phyloP scores from a whole-genome alignment of 2,113 vertebrate genomes.

The Anoura caudifer region DNA sequence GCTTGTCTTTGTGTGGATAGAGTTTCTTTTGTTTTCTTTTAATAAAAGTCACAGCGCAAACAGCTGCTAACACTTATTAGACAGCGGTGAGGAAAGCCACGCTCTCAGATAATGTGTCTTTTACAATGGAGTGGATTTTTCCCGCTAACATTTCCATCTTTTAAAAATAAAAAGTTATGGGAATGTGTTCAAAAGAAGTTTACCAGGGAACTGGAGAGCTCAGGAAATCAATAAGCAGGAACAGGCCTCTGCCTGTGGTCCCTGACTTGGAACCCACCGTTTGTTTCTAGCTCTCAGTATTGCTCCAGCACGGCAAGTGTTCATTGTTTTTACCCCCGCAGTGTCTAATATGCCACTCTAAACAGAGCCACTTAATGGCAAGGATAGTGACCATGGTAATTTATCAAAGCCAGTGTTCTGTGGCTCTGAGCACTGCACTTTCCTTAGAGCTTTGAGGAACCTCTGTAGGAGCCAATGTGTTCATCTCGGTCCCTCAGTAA shows the following conservation, averaged over 20 bases:
- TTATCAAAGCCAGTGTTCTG: not conserved
- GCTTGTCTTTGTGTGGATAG: conserved; percentile 75
- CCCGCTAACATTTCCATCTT: conserved; percentile 47
- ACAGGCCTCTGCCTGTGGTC: conserved; percentile 46
- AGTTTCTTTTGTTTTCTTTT: conserved; percentile 30
- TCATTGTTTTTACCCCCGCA: not conserved
- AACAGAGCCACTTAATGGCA: not conserved
- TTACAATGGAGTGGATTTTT: conserved; percentile 54
- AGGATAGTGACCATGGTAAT: not conserved
- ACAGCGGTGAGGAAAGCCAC: conserved; percentile 64
- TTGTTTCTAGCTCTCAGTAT: not conserved
- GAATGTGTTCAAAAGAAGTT: conserved; percentile 65
- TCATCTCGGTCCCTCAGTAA: not conserved
- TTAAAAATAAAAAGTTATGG: conserved; percentile 33
- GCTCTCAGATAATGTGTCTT: conserved; percentile 66
- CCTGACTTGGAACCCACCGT: conserved; percentile 53
- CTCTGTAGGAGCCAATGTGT: not conserved
- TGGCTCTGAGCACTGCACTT: not conserved
- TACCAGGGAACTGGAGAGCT: conserved; percentile 54
- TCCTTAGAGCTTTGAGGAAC: not conserved
- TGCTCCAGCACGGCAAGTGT: not conserved
- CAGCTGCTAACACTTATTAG: conserved; percentile 80
- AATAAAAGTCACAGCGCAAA: conserved; percentile 82
- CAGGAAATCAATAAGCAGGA: conserved; percentile 19
- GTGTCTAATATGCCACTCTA: not conserved